phyloP scores from a whole-genome alignment of 2,888 invertebrate genomes.

The Heliconius cydno region DNA sequence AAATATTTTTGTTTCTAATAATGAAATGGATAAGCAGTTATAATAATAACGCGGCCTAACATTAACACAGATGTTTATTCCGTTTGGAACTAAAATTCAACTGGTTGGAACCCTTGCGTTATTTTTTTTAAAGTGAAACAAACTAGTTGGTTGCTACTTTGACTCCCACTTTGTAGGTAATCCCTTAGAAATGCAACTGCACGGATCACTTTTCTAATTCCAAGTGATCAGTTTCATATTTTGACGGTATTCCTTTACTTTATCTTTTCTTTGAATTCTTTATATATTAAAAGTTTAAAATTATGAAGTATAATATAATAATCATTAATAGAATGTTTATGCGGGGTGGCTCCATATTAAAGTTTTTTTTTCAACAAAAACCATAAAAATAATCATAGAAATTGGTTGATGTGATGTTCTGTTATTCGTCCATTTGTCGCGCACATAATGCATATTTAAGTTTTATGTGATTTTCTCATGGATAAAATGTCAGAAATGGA shows the following conservation, averaged over 20 bases:
- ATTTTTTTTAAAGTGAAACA: background rate
- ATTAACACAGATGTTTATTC: background rate
- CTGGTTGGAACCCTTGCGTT: too few relatives aligned
- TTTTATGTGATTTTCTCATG: too few relatives aligned
- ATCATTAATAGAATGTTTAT: background rate
- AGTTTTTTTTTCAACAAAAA: too few relatives aligned
- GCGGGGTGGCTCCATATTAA: background rate
- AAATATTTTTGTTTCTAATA: background rate
- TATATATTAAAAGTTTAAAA: background rate
- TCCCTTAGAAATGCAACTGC: background rate
- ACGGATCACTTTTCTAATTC: background rate
- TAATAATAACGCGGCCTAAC: background rate
- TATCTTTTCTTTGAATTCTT: too few relatives aligned
- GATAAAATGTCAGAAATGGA: too few relatives aligned
- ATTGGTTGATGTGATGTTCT: too few relatives aligned
- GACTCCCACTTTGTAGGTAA: conserved; percentile 8
- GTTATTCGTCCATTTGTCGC: too few relatives aligned
- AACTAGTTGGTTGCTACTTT: background rate
- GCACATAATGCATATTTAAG: too few relatives aligned
- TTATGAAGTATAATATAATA: background rate
- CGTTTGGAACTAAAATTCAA: too few relatives aligned
- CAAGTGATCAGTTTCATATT: background rate
- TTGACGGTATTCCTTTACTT: background rate
- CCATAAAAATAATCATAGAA: too few relatives aligned
- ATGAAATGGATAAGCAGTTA: background rate